Percentiles rank a stretch among this genome's conserved stretches.
phyloP scores from a whole-genome alignment of 1,140 invertebrate genomes.

The Phthorimaea operculella region DNA sequence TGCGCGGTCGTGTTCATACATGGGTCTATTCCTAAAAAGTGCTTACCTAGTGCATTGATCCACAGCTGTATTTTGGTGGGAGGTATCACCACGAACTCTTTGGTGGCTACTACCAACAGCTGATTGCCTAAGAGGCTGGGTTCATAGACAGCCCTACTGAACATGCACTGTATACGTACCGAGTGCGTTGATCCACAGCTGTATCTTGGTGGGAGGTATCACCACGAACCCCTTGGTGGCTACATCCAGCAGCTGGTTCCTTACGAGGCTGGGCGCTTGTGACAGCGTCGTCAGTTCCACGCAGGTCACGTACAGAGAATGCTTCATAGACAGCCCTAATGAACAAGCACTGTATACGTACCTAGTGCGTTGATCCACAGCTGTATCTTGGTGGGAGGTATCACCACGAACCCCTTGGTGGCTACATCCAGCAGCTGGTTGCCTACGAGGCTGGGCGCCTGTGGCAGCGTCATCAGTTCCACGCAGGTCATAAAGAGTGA shows the following conservation, averaged over 20 bases:
- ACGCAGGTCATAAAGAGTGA: constrained; percentile 94
- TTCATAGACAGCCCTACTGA: too few relatives aligned
- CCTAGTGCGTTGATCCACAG: constrained; percentile 97
- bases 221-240: constrained; percentile 86
- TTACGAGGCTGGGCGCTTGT: constrained; percentile 80
- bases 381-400: constrained; percentile 84
- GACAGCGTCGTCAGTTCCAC: constrained; percentile 95
- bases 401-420: constrained; percentile 83
- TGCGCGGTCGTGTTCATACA: constrained; percentile 94
- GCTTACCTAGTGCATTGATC: constrained; percentile 90
- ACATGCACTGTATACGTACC: too few relatives aligned
- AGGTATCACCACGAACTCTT: constrained; percentile 85
- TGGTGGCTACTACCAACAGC: constrained; percentile 88
- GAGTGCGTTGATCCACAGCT: constrained; percentile 96
- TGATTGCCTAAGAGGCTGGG: constrained; percentile 88
- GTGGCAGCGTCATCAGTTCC: constrained; percentile 92
- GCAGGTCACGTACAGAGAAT: constrained; percentile 93
- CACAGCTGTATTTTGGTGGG: constrained; percentile 86
- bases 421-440: constrained; percentile 88
- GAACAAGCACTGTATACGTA: too few relatives aligned
- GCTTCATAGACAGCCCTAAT: too few relatives aligned
- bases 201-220: constrained; percentile 82
- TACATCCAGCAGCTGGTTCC: constrained; percentile 86
- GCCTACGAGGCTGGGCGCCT: constrained; percentile 81
- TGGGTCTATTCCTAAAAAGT: too few relatives aligned